Percentiles rank a stretch among this genome's conserved stretches.
Evolutionary conservation across 1,140 invertebrate species (phyloP).

Genomic region (Heterodera schachtii): DNA sequence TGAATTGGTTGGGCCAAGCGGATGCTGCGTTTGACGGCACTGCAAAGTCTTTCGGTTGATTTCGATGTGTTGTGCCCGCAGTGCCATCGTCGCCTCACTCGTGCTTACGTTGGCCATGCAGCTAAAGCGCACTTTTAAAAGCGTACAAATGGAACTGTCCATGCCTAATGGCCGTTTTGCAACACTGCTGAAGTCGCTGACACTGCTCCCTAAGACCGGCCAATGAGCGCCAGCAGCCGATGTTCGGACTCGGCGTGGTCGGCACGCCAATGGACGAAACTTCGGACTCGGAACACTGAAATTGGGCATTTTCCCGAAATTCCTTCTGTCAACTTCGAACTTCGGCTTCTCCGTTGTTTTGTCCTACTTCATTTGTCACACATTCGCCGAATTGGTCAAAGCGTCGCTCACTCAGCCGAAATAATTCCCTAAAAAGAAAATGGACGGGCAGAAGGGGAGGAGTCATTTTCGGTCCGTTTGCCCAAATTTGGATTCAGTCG

Average conservation of each 20-base stretch:
- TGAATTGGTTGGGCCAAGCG: background rate
- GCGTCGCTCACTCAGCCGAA: background rate
- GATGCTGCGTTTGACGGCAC: conserved; percentile 12
- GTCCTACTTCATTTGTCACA: background rate
- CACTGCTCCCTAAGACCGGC: conserved; percentile 17
- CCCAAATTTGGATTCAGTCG: too few relatives aligned
- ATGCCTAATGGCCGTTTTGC: conserved; percentile 16
- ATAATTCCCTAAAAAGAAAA: background rate
- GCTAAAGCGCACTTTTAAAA: background rate
- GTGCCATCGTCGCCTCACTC: conserved; percentile 26
- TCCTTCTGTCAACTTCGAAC: background rate
- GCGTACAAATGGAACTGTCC: background rate
- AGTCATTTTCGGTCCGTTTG: background rate
- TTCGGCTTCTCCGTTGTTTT: background rate
- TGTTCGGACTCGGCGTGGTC: background rate
- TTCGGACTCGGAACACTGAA: conserved; percentile 2
- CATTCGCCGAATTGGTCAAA: background rate
- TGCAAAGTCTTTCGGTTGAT: conserved; percentile 25
- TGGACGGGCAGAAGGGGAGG: background rate
- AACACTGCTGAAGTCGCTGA: conserved; percentile 23
- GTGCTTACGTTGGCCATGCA: conserved; percentile 8
- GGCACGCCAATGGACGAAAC: background rate
- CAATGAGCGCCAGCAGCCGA: conserved; percentile 26
- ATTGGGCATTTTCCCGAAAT: background rate
- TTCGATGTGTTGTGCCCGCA: conserved; percentile 21